Evolutionary conservation across 2,113 vertebrate genomes (phyloP), one percentile per base, ranked within the genome.

Genomic region (Neopipo cinnamomea): DNA sequence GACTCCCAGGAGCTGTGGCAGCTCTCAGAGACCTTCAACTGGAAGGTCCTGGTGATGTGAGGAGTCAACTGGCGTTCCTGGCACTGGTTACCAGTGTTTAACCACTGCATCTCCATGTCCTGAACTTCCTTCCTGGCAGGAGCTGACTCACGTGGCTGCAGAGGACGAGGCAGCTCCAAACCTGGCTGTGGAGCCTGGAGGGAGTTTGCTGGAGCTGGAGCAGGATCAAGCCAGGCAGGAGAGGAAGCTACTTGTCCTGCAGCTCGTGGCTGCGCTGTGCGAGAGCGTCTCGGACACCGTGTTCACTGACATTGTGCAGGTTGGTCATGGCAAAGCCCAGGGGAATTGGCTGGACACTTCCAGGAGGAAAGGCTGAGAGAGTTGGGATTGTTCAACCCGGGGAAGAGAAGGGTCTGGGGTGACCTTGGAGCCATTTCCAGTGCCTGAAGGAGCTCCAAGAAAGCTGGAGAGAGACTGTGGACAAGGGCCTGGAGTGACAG

Each of bases 231-330:
- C 84, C 24, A 65, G 53, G 27, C 97, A 91, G 66, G 95, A 94
- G 44, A 98, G 94, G 93, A 98, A 95, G 89, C 96, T 99, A 63
- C 96, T 97, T 66, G 86, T 99, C n/a, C 98, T 99, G 46, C 99
- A 99, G 95, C 96, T 98, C 12, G 76, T 99, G 96, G 98, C 98
- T 8, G 75, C 98, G 5, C 96, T 99, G 96, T 99, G 99, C 0
- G 98, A 99, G 95, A 97, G 79, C 13, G 74, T 99, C 91, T 98
- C 99, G 0, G 98, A 99, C 85, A 97, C 98, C 2, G 94, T 98
- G 85, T 98, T 99, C 79, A 98, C 98, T 23, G 98, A 98, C 50
- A 74, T 98, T 47, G 93, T 88, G 50, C 99, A 99, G 99, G 99
- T 99, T 53, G 89, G 98, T 95, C 10, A 0, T 8, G 46, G 42